A percentile compares a stretch with the other conserved stretches of the same genome.
These are phyloP conservation scores for Encarsia formosa DNA, from an alignment of 2,888 invertebrate species.

Conservation along the genomic window DNA sequence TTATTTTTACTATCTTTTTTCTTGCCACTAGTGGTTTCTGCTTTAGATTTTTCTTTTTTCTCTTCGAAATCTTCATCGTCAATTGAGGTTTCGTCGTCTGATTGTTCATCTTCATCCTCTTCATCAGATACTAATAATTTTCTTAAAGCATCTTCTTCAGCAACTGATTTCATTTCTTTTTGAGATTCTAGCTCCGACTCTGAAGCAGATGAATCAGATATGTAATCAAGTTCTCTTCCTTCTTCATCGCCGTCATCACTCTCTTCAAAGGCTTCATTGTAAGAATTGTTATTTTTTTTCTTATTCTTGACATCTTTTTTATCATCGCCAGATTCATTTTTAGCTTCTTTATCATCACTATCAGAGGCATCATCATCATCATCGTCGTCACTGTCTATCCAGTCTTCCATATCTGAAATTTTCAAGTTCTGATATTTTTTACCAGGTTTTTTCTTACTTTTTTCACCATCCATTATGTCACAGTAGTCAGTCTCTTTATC, in stretches of 20 bases:
- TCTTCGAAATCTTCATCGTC: conserved; percentile 66
- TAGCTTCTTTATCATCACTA: conserved; percentile 68
- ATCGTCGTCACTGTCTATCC: too few species aligned
- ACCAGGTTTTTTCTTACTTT: conserved; percentile 43
- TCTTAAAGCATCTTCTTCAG: conserved; percentile 82
- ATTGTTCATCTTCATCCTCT: conserved; percentile 79
- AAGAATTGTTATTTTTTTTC: conserved; percentile 76
- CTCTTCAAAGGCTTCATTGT: too few species aligned
- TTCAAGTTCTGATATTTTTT: conserved; percentile 63
- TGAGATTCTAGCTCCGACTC: conserved; percentile 62
- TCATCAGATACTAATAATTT: conserved; percentile 85
- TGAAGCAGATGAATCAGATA: too few species aligned
- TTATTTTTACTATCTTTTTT: too few species aligned
- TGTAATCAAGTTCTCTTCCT: conserved; percentile 90
- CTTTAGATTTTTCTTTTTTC: conserved; percentile 58
- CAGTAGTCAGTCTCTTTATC: conserved; percentile 61
- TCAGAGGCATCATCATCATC: conserved; percentile 70
- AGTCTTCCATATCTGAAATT: conserved; percentile 92
- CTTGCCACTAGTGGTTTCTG: too few species aligned
- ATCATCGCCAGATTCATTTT: too few species aligned
- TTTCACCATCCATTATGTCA: conserved; percentile 66
- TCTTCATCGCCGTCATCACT: conserved; percentile 97
- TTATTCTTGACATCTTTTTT: too few species aligned
- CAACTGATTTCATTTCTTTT: conserved; percentile 82
- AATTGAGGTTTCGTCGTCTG: conserved; percentile 67